These are phyloP conservation scores for Penaeus indicus DNA, from an alignment of 1,140 invertebrate species.

Conservation along the genomic window DNA sequence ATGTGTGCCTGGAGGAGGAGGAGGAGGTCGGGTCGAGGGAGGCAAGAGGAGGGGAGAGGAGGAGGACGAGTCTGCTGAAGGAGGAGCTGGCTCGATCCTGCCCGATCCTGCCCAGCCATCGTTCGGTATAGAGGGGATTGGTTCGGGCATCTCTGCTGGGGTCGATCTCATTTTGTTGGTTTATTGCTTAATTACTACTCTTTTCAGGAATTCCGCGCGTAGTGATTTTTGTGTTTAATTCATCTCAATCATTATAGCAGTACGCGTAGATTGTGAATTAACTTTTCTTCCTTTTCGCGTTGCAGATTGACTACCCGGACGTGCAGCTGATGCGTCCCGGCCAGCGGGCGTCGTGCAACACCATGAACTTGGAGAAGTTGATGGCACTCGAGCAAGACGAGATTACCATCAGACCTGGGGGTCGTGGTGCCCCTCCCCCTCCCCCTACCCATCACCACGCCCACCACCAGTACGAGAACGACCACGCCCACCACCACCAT, in stretches of 20 bases:
- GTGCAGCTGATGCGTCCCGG: slow-evolving; percentile 75
- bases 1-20: too few relatives aligned
- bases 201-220: too few relatives aligned
- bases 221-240: neutral
- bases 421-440: slow-evolving; percentile 53
- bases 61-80: too few relatives aligned
- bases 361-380: slow-evolving; percentile 69
- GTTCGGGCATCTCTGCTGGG: too few relatives aligned
- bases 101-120: too few relatives aligned
- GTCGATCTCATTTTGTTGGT: too few relatives aligned
- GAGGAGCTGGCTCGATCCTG: too few relatives aligned
- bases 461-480: slow-evolving; percentile 50
- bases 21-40: too few relatives aligned
- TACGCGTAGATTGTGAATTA: neutral
- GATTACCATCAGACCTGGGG: slow-evolving; percentile 61
- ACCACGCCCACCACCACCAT: slow-evolving; percentile 74
- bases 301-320: slow-evolving; percentile 86
- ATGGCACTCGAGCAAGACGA: slow-evolving; percentile 68
- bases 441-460: slow-evolving; percentile 54
- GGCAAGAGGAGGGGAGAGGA: too few relatives aligned
- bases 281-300: slow-evolving; percentile 67
- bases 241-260: neutral
- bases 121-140: too few relatives aligned
- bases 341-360: slow-evolving; percentile 71
- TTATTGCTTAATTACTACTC: too few relatives aligned